A percentile compares a stretch with the other conserved stretches of the same genome.
phyloP scores from a whole-genome alignment of 2,113 vertebrate genomes.

The Malurus cyaneus region DNA sequence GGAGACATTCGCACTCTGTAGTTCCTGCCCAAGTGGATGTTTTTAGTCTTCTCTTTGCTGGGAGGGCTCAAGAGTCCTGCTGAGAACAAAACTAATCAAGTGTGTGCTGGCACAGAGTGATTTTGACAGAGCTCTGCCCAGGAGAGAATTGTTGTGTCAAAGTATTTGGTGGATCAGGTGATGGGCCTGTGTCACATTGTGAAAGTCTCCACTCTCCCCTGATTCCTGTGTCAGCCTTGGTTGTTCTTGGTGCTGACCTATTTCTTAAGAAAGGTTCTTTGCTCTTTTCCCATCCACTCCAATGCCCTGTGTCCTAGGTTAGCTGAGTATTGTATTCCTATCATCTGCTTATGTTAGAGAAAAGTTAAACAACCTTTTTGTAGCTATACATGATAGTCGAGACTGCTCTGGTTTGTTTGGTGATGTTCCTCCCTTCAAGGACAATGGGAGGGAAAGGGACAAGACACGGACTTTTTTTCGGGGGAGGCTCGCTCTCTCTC shows the following conservation, averaged over 20 bases:
- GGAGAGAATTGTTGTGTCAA: background rate
- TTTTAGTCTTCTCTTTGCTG: fast-evolving
- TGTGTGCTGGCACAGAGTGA: fast-evolving
- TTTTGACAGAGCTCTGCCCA: fast-evolving
- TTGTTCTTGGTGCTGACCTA: fast-evolving
- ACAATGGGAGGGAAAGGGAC: no score
- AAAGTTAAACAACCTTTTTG: no score
- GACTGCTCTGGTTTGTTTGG: no score
- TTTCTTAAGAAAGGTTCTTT: fast-evolving
- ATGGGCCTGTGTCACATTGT: no score
- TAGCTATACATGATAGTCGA: no score
- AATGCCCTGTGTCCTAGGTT: no score
- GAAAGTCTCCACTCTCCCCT: fast-evolving
- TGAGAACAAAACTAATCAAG: no score
- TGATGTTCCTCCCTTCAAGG: no score
- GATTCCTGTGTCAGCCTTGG: fast-evolving
- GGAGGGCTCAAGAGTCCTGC: fast-evolving
- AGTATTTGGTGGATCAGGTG: background rate
- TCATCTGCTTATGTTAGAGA: no score
- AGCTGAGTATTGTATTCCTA: no score
- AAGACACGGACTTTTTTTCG: no score
- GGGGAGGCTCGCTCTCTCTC: no score
- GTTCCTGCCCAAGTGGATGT: fast-evolving
- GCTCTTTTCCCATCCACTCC: fast-evolving
- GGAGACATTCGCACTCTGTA: fast-evolving